Evolutionary conservation across 2,113 vertebrate genomes (phyloP), one percentile per base, ranked within the genome.

Genomic region (Syrmaticus mikado): DNA sequence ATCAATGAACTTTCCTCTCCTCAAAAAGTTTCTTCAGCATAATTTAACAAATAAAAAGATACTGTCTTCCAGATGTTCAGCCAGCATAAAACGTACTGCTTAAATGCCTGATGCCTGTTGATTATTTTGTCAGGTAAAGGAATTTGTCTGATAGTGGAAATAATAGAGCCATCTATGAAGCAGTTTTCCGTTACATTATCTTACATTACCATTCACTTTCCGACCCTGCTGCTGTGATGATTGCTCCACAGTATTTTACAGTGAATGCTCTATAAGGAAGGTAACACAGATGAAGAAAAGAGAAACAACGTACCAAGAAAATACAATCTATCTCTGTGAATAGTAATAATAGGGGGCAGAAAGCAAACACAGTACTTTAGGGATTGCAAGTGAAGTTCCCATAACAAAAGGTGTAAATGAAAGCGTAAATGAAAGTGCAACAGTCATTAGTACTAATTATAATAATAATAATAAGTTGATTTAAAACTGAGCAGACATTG

Each of bases 21-120:
- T 94, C 71, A 48, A 73, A 62, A 91, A 92, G 43, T 89, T 94
- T 52, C 50, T 85, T 60, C 55, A 73, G 50, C 58, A 77, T 73
- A 58, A 66, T 83, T 84, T 80, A 80, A n/a, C 60, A 61, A 77
- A 38, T 38, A 82, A 62, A 78, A 91, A 61, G 36, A 25, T 38
- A 22, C 32, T 66, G 67, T 38, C 30, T 89, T 76, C 45, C 38
- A 72, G 74, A 21, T 68, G 53, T 68, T 76, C 71, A 80, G 34
- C n/a, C 19, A 62, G 8, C 41, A 84, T 32, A 65, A 78, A 89
- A 36, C 16, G 20, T 8, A 8, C 27, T 62, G 40, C 24, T 76
- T 38, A 86, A 48, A 75, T 1, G 21, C 12, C n/a, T 66, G 38
- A 55, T 71, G 21, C 6, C 8, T 75, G 24, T 60, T 52, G n/a